A percentile compares a stretch with the other conserved stretches of the same genome.
Evolutionary conservation across 2,888 invertebrate species (phyloP).

Genomic region (Microlaimidae sp.): DNA sequence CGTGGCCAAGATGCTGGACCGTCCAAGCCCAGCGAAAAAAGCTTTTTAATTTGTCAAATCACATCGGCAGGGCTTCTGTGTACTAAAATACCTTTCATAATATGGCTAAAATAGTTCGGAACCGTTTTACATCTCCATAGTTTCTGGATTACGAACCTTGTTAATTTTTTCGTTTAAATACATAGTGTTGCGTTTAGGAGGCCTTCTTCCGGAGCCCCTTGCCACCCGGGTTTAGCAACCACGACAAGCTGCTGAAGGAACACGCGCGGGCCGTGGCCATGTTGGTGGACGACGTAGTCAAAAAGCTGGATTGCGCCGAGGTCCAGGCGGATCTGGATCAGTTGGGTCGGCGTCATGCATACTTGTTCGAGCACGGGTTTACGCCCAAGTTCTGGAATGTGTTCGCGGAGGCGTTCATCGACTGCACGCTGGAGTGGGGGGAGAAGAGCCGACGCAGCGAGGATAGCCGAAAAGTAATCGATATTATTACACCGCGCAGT

Average conservation of each 20-base stretch:
- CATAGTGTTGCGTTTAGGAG: too few relatives aligned
- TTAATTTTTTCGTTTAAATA: too few relatives aligned
- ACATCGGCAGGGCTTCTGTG: too few relatives aligned
- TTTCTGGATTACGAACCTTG: too few relatives aligned
- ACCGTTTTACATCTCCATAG: too few relatives aligned
- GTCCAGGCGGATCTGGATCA: not conserved
- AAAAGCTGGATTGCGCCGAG: conserved; percentile 1
- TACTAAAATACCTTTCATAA: too few relatives aligned
- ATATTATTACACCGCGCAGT: too few relatives aligned
- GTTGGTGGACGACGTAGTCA: conserved; percentile 26
- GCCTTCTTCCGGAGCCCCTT: conserved; percentile 25
- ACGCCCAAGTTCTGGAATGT: conserved; percentile 28
- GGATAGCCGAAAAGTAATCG: not conserved
- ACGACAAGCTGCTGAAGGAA: conserved; percentile 27
- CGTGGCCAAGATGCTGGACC: conserved; percentile 16
- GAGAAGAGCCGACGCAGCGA: conserved; percentile 19
- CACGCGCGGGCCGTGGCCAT: conserved; percentile 30
- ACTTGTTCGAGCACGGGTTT: not conserved
- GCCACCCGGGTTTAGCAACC: conserved; percentile 26
- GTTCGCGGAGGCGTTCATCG: conserved; percentile 31
- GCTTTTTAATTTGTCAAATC: too few relatives aligned
- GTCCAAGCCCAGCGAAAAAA: too few relatives aligned
- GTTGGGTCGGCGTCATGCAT: not conserved
- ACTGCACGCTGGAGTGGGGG: conserved; percentile 35
- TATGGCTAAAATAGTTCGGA: too few relatives aligned